Evolutionary conservation across 2,888 invertebrate genomes (phyloP), one percentile per base, ranked within the genome.

Genomic region (Yponomeuta evonymella): DNA sequence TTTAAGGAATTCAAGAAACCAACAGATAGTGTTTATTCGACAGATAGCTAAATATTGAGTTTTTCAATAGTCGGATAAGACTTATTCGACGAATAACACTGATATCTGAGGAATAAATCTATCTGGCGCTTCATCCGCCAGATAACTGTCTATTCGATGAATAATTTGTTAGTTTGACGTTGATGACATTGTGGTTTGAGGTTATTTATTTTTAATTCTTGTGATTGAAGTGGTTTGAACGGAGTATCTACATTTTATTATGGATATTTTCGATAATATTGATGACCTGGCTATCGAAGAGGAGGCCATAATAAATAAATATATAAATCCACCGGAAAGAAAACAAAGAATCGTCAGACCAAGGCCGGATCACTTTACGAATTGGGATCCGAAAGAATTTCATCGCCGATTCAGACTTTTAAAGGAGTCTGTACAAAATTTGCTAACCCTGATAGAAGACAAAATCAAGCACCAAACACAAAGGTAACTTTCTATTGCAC

Each of bases 331-430:
- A 36, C 9, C 67, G 30, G 67, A 70, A 70, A 70, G 71, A 67
- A 71, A 67, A 70, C 10, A 58, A 70, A 33, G 70, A 67, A 58
- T 70, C 43, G 70, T 71, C 48, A 71, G 67, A 67, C 8, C 67
- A 29, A 71, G 71, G 29, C 67, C 70, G 12, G 70, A 70, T 67
- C 36, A 36, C 5, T 36, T 36, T 36, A 48, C 36, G 2, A 58
- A 10, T 63, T 71, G 70, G 70, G 71, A 71, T 71, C 43, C 62
- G 0, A 70, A 70, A 70, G 71, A 71, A 68, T 68, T 68, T 68
- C 68, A 70, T 70, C 68, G 68, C 70, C 67, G 70, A 48, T 72
- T 72, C 71, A 71, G 68, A 65, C 71, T 71, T 68, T 43, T 67
- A 67, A 62, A 68, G 67, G 71, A 67, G 43, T 67, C 71, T 67